These are phyloP conservation scores for Leptopilina syphax DNA, from an alignment of 2,888 invertebrate species.

Conservation along the genomic window DNA sequence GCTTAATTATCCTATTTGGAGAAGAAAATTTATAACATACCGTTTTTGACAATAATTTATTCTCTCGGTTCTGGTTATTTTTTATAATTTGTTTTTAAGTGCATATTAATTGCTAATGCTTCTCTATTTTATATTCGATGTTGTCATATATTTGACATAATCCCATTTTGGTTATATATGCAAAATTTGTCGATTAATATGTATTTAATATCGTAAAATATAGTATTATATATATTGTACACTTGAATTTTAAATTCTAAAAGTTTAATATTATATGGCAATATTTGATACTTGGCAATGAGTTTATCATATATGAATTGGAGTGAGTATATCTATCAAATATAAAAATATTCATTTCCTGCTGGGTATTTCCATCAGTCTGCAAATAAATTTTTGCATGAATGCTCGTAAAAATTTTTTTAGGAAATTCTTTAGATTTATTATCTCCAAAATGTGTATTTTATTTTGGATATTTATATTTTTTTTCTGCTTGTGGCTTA, in stretches of 20 bases:
- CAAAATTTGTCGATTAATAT: neutral
- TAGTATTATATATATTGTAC: neutral
- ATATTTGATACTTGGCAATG: neutral
- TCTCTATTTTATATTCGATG: too few species aligned
- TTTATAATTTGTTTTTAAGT: too few species aligned
- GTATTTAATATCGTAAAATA: neutral
- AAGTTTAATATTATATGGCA: neutral
- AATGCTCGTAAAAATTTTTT: neutral
- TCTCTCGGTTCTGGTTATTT: too few species aligned
- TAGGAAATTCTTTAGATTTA: neutral
- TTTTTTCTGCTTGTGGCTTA: neutral
- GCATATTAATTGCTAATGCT: too few species aligned
- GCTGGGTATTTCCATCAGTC: constrained; percentile 29
- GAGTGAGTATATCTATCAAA: constrained; percentile 16
- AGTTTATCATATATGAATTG: constrained; percentile 20
- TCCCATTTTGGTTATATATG: too few species aligned
- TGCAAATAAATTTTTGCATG: constrained; percentile 20
- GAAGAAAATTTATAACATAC: too few species aligned
- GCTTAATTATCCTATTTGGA: too few species aligned
- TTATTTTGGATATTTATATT: neutral
- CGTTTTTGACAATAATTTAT: too few species aligned
- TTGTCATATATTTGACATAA: too few species aligned
- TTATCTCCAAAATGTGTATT: neutral
- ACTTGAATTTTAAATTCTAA: neutral
- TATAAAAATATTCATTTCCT: neutral